These are phyloP conservation scores for Melinopterus prodromus DNA, from an alignment of 2,888 invertebrate species.

Conservation along the genomic window DNA sequence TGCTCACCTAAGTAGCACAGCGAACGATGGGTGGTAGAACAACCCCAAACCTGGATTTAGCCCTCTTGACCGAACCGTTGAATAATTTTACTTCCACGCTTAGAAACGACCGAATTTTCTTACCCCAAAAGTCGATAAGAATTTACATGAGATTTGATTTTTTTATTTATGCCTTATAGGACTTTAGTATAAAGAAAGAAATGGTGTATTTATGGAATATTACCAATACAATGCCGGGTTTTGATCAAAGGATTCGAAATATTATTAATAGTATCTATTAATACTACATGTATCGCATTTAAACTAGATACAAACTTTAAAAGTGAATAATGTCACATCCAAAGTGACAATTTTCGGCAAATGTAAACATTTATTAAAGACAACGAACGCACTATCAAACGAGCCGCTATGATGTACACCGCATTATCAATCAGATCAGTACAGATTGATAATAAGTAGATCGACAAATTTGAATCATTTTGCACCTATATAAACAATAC, in stretches of 20 bases:
- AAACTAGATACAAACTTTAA: too few species aligned
- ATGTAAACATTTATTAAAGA: neutral
- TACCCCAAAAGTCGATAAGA: neutral
- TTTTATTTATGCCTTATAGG: too few species aligned
- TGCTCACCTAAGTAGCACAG: neutral
- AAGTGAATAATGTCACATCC: neutral
- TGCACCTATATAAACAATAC: neutral
- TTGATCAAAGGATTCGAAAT: too few species aligned
- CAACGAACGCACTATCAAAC: neutral
- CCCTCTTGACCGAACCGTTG: slow-evolving; percentile 31
- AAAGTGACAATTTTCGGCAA: neutral
- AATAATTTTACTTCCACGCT: slow-evolving; percentile 26
- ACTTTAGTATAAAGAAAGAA: neutral
- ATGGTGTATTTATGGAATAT: neutral
- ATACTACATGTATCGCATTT: too few species aligned
- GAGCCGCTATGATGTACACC: neutral
- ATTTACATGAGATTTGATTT: neutral
- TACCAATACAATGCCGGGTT: neutral
- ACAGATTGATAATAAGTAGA: neutral
- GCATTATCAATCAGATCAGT: neutral
- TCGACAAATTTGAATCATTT: neutral
- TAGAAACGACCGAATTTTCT: slow-evolving; percentile 7
- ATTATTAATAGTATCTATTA: too few species aligned
- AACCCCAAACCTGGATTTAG: slow-evolving; percentile 13
- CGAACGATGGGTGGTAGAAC: neutral